Evolutionary conservation across 2,113 vertebrate genomes (phyloP).

Genomic region (Oxyura jamaicensis): DNA sequence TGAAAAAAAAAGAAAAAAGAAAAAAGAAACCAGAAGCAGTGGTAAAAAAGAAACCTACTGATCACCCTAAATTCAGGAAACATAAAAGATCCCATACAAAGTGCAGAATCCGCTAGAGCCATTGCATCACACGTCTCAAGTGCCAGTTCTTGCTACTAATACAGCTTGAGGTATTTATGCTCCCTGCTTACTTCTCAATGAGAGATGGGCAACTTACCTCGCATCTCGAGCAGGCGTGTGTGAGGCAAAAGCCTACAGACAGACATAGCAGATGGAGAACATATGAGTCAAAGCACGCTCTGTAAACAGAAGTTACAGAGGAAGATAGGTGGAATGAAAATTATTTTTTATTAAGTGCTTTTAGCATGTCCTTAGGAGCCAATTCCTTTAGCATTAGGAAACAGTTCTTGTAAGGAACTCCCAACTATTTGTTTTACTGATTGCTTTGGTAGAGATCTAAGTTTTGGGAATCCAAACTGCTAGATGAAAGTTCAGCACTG

Average conservation of each 20-base stretch:
- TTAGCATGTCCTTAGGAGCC: not conserved
- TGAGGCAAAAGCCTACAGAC: not conserved
- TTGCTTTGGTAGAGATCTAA: not conserved
- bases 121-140: not conserved
- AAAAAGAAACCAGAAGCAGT: not conserved
- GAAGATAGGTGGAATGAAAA: not conserved
- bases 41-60: not conserved
- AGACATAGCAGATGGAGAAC: slow-evolving; percentile 46
- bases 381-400: not conserved
- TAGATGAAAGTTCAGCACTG: not conserved
- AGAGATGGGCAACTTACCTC: slow-evolving; percentile 7
- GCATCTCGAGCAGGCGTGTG: not conserved
- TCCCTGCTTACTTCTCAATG: not conserved
- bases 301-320: slow-evolving; percentile 2
- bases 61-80: not conserved
- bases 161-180: not conserved
- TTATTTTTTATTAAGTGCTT: slow-evolving; percentile 7
- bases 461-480: not conserved
- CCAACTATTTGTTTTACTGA: not conserved
- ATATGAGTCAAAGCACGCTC: slow-evolving; percentile 5
- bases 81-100: not conserved
- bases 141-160: not conserved
- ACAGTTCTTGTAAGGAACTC: not conserved
- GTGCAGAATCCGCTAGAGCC: not conserved
- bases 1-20: not conserved